Conservation (phyloP, 2,888 invertebrate species). For the Spatulosminthurus flaviceps region DNA sequence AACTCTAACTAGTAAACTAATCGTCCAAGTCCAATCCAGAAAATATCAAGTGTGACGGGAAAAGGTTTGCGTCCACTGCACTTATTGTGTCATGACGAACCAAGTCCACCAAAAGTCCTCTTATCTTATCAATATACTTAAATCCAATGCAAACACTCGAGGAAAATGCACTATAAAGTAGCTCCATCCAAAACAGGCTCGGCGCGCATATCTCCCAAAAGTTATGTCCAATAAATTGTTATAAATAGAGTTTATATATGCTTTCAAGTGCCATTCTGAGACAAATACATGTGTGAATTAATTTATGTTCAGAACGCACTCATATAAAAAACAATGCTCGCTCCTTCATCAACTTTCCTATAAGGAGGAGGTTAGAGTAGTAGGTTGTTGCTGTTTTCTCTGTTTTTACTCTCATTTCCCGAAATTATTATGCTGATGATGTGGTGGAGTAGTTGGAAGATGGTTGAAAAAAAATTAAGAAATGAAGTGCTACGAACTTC, state of each 20-base stretch:
- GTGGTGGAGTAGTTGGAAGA: too few species aligned
- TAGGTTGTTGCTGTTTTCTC: too few species aligned
- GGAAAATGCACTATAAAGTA: not conserved
- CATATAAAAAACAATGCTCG: too few species aligned
- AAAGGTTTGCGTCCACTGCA: conserved; percentile 37
- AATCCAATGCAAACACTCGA: not conserved
- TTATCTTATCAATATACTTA: conserved; percentile 38
- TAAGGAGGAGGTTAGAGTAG: too few species aligned
- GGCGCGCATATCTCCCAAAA: too few species aligned
- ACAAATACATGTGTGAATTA: too few species aligned
- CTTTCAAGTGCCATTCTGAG: too few species aligned
- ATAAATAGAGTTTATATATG: too few species aligned
- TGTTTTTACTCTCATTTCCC: too few species aligned
- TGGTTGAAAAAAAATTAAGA: not conserved
- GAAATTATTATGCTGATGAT: not conserved
- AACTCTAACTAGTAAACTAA: not conserved
- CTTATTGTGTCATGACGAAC: conserved; percentile 28
- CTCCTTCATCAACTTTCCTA: too few species aligned
- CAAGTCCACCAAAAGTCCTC: conserved; percentile 15
- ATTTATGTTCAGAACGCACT: too few species aligned
- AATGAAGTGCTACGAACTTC: not conserved
- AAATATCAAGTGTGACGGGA: conserved; percentile 43
- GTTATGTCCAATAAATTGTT: too few species aligned
- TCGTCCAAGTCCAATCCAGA: conserved; percentile 23
- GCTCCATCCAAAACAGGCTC: not conserved